Evolutionary conservation across 2,113 vertebrate species (phyloP), one percentile per base, ranked within the genome.

Genomic region (Urocynchramus pylzowi): DNA sequence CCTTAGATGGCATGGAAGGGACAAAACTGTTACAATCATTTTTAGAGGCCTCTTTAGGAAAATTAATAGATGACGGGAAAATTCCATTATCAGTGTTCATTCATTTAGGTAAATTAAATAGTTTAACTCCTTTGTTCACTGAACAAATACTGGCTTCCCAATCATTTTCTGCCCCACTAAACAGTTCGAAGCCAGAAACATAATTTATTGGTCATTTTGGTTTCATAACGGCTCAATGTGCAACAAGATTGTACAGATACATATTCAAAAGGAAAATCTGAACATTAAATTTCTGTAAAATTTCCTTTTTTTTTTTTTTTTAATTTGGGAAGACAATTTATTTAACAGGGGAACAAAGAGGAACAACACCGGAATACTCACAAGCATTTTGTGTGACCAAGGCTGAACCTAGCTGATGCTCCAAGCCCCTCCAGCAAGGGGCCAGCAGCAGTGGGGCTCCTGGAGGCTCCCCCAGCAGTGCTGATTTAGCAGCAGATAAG

Each of bases 1-100:
- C 88, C 88, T 96, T 92, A 93, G 88, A 94, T 86, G 71, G 82
- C 95, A 96, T 64, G 79, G 85, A 96, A 90, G 68, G 64, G 60
- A 94, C 61, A 93, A 93, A 90, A 84, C 53, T 6, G 0, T 60
- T 81, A 52, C 8, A 89, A 89, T 80, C 0, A 1, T 31, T 94
- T 77, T 70, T 56, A 71, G 50, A 81, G 49, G 26, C 74, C 83
- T 78, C 56, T 95, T 63, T 28, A 84, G 85, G 28, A 95, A 94
- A 94, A 94, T 93, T 86, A 96, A 90, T 49, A 90, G 54, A 86
- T 47, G 39, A 59, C 60, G 92, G 52, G 52, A 89, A 96, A 80
- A 94, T 60, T 83, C 68, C 68, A 64, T 95, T 88, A 94, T 81
- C 4, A 0, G 53, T 88, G 90, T 75, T 96, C 88, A 91, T 94